Evolutionary conservation across 2,888 invertebrate genomes (phyloP), one percentile per base, ranked within the genome.

Genomic region (Lypha dubia): DNA sequence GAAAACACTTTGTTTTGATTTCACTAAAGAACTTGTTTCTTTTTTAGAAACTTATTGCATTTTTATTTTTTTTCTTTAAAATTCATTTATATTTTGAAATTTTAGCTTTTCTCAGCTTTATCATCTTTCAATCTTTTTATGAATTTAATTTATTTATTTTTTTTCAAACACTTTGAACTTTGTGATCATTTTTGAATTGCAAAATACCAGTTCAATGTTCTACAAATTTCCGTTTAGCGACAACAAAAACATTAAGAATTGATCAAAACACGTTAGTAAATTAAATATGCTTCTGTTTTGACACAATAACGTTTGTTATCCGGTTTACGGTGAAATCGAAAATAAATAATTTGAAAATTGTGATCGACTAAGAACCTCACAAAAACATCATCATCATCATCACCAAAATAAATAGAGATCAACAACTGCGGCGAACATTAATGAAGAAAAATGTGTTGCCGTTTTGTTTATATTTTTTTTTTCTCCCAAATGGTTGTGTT

Each of bases 261-360:
- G 49, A 53, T 51, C 65, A 62, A 68, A 46, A 70, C 62, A 28
- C 75, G 35, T 24, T 70, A 35, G n/a, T 65, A 38, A 49, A 38
- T 56, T 24, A 22, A 35, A 73, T 46, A 68, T 56, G 44, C 6
- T 20, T 63, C 13, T 38, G 13, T 51, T 74, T 65, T 58, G 9
- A 22, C 49, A 51, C 53, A 49, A 67, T 20, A 63, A 79, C 49
- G 70, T 73, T 74, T 84, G 74, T 41, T 51, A 70, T 20, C 77
- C 77, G 84, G 63, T 68, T 51, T 58, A 70, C 73, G 77, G 65
- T 81, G 22, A 74, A 74, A 73, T 74, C 68, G 68, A 74, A 77
- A 84, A 77, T 84, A 79, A 84, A 79, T 73, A 73, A 70, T 80
- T 84, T 70, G 32, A 81, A 79, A 81, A 70, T 79, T 81, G 73